Evolutionary conservation across 2,113 vertebrate species (phyloP).

Genomic region (Gopherus evgoodei): DNA sequence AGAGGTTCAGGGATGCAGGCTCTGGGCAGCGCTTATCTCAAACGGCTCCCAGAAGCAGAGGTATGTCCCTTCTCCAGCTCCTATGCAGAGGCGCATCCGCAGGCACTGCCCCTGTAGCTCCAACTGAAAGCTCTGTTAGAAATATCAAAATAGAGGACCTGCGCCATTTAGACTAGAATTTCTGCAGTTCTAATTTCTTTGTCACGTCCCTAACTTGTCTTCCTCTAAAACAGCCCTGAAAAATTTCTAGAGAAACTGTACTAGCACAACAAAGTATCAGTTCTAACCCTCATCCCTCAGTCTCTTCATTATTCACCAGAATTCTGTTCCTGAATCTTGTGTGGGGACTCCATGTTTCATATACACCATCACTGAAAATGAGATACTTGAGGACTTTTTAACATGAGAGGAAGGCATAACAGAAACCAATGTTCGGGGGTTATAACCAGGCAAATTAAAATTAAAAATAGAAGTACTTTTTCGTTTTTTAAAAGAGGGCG

Average conservation of each 20-base stretch:
- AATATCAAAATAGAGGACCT: fast-evolving
- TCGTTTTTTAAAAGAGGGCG: neutral
- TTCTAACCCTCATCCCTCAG: neutral
- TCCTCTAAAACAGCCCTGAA: neutral
- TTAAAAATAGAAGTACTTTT: neutral
- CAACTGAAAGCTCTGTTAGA: neutral
- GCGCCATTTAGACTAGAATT: too few relatives aligned
- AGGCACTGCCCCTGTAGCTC: too few relatives aligned
- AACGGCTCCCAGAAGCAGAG: too few relatives aligned
- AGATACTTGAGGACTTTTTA: neutral
- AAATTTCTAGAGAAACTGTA: neutral
- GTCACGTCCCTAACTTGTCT: too few relatives aligned
- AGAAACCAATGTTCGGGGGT: neutral
- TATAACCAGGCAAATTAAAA: neutral
- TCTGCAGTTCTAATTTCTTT: too few relatives aligned
- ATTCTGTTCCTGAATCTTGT: neutral
- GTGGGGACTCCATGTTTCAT: neutral
- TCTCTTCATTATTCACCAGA: neutral
- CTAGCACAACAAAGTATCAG: fast-evolving
- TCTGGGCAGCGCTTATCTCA: too few relatives aligned
- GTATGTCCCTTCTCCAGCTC: too few relatives aligned
- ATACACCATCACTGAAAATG: fast-evolving
- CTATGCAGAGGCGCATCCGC: too few relatives aligned
- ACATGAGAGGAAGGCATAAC: fast-evolving
- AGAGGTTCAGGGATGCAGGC: too few relatives aligned